Evolutionary conservation across 2,113 vertebrate species (phyloP).

Genomic region (Burhinus oedicnemus): DNA sequence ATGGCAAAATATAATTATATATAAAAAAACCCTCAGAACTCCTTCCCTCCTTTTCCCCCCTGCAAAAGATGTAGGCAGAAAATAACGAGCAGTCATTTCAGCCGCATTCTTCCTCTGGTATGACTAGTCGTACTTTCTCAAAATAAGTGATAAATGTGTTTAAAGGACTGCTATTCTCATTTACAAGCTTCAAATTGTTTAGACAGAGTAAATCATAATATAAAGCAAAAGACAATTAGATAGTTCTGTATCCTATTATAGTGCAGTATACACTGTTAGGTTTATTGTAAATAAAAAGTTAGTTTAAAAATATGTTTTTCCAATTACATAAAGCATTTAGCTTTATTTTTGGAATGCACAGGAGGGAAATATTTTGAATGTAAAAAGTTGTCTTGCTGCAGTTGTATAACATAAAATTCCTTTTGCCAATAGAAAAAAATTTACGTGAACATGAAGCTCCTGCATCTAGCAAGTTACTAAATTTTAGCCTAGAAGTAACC

Average conservation of each 20-base stretch:
- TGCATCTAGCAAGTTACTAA: background rate
- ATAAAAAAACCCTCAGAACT: background rate
- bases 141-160: background rate
- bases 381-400: background rate
- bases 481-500: background rate
- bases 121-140: background rate
- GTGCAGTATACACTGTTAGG: background rate
- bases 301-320: background rate
- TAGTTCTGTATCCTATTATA: background rate
- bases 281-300: background rate
- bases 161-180: background rate
- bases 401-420: background rate
- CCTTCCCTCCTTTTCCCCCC: background rate
- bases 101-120: background rate
- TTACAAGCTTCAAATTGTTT: background rate
- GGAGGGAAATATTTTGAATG: background rate
- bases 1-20: background rate
- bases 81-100: background rate
- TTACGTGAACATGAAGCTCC: background rate
- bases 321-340: background rate
- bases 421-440: background rate
- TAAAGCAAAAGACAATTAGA: background rate
- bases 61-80: background rate
- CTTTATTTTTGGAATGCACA: background rate
- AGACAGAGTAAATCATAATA: background rate